A percentile compares a stretch with the other conserved stretches of the same genome.
These are phyloP conservation scores for Pygoscelis adeliae DNA, from an alignment of 2,113 vertebrate species.

Conservation along the genomic window DNA sequence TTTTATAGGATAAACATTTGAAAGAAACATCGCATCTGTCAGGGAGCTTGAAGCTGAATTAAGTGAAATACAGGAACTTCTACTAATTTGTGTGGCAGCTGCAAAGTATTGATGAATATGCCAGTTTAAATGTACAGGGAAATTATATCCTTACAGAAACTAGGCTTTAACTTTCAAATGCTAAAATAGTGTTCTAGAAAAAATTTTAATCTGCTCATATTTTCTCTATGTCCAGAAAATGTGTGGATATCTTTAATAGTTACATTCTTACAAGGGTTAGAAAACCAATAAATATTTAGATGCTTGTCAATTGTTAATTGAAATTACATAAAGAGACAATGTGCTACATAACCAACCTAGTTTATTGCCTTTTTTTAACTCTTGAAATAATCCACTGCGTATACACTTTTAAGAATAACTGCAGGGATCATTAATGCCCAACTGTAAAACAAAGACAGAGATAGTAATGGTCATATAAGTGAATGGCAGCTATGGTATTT, in stretches of 20 bases:
- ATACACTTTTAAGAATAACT: not conserved
- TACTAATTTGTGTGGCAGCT: not conserved
- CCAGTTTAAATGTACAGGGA: not conserved
- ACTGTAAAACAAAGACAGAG: not conserved
- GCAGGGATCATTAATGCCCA: not conserved
- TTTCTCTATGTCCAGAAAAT: not conserved
- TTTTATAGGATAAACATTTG: not conserved
- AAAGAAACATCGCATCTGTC: not conserved
- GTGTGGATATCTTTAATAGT: not conserved
- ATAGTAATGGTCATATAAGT: not conserved
- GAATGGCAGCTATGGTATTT: not conserved
- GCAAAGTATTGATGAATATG: not conserved
- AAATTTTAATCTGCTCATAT: not conserved
- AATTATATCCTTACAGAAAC: slow-evolving; percentile 1
- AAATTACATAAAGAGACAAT: not conserved
- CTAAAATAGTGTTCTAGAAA: slow-evolving; percentile 29
- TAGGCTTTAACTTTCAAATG: not conserved
- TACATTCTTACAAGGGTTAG: not conserved
- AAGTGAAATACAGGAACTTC: not conserved
- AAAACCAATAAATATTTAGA: slow-evolving; percentile 19
- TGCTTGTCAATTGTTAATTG: not conserved
- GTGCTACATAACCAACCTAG: not conserved
- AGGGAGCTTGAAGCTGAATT: not conserved
- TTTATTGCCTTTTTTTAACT: not conserved
- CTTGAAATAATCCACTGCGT: not conserved